phyloP scores from a whole-genome alignment of 1,140 invertebrate genomes.

The Lycorma delicatula region DNA sequence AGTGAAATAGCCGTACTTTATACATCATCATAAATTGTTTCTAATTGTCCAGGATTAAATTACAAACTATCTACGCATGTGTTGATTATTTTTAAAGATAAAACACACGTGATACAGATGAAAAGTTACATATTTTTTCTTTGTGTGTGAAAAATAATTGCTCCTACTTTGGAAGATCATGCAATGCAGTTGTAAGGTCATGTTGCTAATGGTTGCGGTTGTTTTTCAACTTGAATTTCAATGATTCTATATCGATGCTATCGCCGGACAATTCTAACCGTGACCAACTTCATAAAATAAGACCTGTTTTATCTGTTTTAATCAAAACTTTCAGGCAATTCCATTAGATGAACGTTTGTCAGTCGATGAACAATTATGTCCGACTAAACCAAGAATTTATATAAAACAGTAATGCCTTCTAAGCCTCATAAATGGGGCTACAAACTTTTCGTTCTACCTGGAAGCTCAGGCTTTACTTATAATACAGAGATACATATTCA shows the following conservation, averaged over 20 bases:
- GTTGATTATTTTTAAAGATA: too few species aligned
- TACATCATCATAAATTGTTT: too few species aligned
- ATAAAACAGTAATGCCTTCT: conserved; percentile 26
- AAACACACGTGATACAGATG: too few species aligned
- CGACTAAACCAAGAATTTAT: conserved; percentile 12
- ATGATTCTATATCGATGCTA: conserved; percentile 11
- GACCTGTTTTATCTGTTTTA: conserved; percentile 7
- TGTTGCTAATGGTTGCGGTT: too few species aligned
- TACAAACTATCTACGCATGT: too few species aligned
- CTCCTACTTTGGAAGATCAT: too few species aligned
- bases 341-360: conserved; percentile 11
- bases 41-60: too few species aligned
- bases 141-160: too few species aligned
- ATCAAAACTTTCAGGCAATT: conserved; percentile 7
- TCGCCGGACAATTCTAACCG: neutral
- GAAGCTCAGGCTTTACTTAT: conserved; percentile 25
- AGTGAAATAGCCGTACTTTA: too few species aligned
- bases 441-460: conserved; percentile 23
- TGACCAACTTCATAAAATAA: conserved; percentile 19
- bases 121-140: too few species aligned
- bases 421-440: conserved; percentile 28
- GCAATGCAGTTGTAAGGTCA: too few species aligned
- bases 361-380: conserved; percentile 18
- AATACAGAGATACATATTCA: too few species aligned
- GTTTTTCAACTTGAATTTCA: conserved; percentile 19